A percentile compares a stretch with the other conserved stretches of the same genome.
These are phyloP conservation scores for Heliconius hortense DNA, from an alignment of 2,888 invertebrate species.

Conservation along the genomic window DNA sequence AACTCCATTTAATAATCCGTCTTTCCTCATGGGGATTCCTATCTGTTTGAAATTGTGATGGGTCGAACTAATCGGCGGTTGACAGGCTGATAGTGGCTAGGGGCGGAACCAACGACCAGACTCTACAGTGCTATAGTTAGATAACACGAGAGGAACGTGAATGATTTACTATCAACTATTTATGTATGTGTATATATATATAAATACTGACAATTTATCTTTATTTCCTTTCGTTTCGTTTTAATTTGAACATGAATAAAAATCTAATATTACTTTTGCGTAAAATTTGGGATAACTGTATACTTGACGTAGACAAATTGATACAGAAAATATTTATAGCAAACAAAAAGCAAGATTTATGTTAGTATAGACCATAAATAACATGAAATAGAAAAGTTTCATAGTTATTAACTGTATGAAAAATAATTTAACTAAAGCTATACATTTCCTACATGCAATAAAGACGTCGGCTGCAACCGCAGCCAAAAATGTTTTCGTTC, in stretches of 20 bases:
- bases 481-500: conserved; percentile 48
- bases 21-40: conserved; percentile 29
- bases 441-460: conserved; percentile 46
- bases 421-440: conserved; percentile 45
- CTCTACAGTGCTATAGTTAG: conserved; percentile 26
- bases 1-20: conserved; percentile 21
- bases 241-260: neutral
- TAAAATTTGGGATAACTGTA: conserved; percentile 16
- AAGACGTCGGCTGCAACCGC: conserved; percentile 47
- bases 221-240: neutral
- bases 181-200: neutral
- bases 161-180: conserved; percentile 11
- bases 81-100: conserved; percentile 47
- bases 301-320: conserved; percentile 37
- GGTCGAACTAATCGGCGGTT: conserved; percentile 48
- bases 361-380: conserved; percentile 35
- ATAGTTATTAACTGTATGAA: conserved; percentile 46
- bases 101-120: conserved; percentile 42
- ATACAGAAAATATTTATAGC: conserved; percentile 35
- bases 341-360: conserved; percentile 38
- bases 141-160: conserved; percentile 17
- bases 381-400: conserved; percentile 41
- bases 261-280: neutral
- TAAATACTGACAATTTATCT: neutral
- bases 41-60: conserved; percentile 29